Percentiles rank a stretch among this genome's conserved stretches.
Evolutionary conservation across 1,140 invertebrate genomes (phyloP).

Genomic region (Listronotus bonariensis): DNA sequence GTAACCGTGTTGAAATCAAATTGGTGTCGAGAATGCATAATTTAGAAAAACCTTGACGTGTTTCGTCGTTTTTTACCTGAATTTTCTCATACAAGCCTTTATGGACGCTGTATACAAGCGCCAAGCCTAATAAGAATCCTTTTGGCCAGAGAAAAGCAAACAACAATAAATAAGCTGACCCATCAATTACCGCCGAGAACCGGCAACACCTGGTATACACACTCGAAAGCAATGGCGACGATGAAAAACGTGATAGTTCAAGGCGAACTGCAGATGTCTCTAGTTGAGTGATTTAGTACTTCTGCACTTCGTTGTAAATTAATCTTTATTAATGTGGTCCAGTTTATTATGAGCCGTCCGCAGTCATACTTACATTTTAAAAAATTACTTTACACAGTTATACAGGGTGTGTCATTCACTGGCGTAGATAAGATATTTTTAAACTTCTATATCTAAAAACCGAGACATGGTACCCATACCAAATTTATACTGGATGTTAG

Average conservation of each 20-base stretch:
- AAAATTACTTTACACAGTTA: conserved; percentile 2
- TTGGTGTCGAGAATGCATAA: too few relatives aligned
- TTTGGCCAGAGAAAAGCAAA: conserved; percentile 12
- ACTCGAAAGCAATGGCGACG: conserved; percentile 29
- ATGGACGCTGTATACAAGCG: too few relatives aligned
- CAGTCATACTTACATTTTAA: conserved; percentile 18
- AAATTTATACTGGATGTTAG: too few relatives aligned
- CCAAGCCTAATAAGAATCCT: too few relatives aligned
- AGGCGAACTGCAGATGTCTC: conserved; percentile 47
- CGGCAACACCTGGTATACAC: conserved; percentile 44
- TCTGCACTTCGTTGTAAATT: conserved; percentile 37
- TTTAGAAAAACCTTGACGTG: too few relatives aligned
- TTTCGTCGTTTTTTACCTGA: too few relatives aligned
- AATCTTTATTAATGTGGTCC: conserved; percentile 39
- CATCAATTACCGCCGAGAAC: conserved; percentile 39
- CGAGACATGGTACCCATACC: too few relatives aligned
- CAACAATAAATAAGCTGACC: conserved; percentile 16
- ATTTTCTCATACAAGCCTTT: too few relatives aligned
- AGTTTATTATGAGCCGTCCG: conserved; percentile 21
- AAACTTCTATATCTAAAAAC: too few relatives aligned
- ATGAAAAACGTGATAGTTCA: conserved; percentile 50
- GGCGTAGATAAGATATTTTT: too few relatives aligned
- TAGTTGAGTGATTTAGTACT: conserved; percentile 47
- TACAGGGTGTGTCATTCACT: too few relatives aligned
- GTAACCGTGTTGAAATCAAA: too few relatives aligned